A percentile compares a stretch with the other conserved stretches of the same genome.
Evolutionary conservation across 2,888 invertebrate species (phyloP).

Genomic region (Serrognathus titanus): DNA sequence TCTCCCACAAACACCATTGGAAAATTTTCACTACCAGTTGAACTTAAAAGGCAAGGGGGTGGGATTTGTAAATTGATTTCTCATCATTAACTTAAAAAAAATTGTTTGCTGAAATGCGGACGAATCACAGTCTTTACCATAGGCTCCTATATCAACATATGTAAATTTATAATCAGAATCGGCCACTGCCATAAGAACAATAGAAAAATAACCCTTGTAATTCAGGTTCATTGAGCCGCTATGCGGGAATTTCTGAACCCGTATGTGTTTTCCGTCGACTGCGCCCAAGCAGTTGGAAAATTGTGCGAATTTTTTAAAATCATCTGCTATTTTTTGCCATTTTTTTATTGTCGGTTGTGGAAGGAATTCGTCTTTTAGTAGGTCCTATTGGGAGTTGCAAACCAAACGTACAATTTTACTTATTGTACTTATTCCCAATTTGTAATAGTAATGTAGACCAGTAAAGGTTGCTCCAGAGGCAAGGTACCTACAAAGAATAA

Average conservation of each 20-base stretch:
- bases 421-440: slow-evolving; percentile 25
- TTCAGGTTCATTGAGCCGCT: slow-evolving; percentile 29
- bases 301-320: slow-evolving; percentile 26
- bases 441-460: slow-evolving; percentile 24
- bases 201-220: slow-evolving; percentile 23
- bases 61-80: slow-evolving; percentile 7
- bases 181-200: slow-evolving; percentile 19
- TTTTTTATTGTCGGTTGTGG: slow-evolving; percentile 16
- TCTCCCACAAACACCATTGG: slow-evolving; percentile 3
- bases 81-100: not conserved
- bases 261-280: slow-evolving; percentile 27
- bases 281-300: slow-evolving; percentile 30
- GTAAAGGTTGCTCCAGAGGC: slow-evolving; percentile 25
- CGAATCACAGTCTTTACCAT: slow-evolving; percentile 1
- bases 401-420: slow-evolving; percentile 24
- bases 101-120: not conserved
- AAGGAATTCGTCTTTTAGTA: slow-evolving; percentile 24
- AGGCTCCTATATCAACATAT: not conserved
- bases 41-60: no score
- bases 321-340: slow-evolving; percentile 22
- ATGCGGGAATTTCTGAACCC: slow-evolving; percentile 20
- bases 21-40: not conserved
- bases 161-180: slow-evolving; percentile 13
- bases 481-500: no score
- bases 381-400: slow-evolving; percentile 23